Evolutionary conservation across 2,888 invertebrate species (phyloP).

Genomic region (Parnassius smintheus): DNA sequence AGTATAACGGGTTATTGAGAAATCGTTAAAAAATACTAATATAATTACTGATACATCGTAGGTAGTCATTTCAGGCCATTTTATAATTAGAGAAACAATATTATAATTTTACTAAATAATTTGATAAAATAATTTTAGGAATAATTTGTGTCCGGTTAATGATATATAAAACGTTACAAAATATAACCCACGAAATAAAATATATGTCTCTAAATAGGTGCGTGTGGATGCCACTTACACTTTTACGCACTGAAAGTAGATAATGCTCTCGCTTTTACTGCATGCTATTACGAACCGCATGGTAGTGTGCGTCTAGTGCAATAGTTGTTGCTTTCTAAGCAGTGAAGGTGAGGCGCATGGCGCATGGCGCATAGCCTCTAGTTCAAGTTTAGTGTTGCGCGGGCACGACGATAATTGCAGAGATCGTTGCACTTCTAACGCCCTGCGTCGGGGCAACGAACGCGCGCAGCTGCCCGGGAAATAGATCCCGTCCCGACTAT

Average conservation of each 20-base stretch:
- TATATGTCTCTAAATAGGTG: no score
- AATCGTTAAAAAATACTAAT: background rate
- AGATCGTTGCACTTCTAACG: constrained; percentile 79
- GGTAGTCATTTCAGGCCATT: no score
- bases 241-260: constrained; percentile 36
- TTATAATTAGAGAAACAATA: no score
- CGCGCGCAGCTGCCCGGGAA: constrained; percentile 78
- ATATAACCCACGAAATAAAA: no score
- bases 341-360: constrained; percentile 36
- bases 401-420: constrained; percentile 62
- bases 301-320: constrained; percentile 58
- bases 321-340: constrained; percentile 76
- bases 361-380: constrained; percentile 54
- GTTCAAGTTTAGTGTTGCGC: constrained; percentile 72
- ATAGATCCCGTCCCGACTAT: constrained; percentile 79
- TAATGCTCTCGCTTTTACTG: constrained; percentile 69
- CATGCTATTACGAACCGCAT: constrained; percentile 41
- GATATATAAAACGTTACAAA: no score
- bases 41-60: no score
- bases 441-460: constrained; percentile 73
- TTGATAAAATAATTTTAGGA: no score
- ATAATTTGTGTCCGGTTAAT: no score
- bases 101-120: no score
- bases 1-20: constrained; percentile 35
- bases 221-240: no score